Evolutionary conservation across 2,113 vertebrate genomes (phyloP), one percentile per base, ranked within the genome.

Genomic region (Catharus minimus): DNA sequence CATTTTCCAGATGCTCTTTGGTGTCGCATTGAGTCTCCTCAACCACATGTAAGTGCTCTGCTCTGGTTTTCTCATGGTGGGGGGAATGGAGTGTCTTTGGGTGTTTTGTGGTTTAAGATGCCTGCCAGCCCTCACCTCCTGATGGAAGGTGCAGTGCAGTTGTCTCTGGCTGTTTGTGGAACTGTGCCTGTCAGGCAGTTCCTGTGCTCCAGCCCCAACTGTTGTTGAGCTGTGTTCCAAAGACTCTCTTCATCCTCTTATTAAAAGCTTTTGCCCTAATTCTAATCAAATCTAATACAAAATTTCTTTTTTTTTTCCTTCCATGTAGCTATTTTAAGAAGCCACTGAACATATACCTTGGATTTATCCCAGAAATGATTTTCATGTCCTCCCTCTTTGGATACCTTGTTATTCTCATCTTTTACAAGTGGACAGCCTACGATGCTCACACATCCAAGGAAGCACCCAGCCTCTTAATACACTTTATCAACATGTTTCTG

Each of bases 401-500:
- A 71, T 99, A 99, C 92, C 97, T 99, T 22, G 98, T 98, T 74
- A 98, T 99, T 82, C 98, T 99, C 39, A 97, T 99, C 93, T 98
- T 99, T 91, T 99, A 98, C 82, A 99, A 99, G 50, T 99, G 99
- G 99, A 79, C 98, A 4, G 97, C 98, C 5, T 99, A 98, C 0
- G 92, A 98, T 33, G 99, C 97, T 5, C 56, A 28, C 41, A 98
- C 93, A 1, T 99, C 99, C 10, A 98, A 88, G 93, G 96, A 97
- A 5, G 99, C 99, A 9, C 99, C 99, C 0, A 99, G 99, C 90
- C 98, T 99, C 67, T 98, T 99, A 93, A 99, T 99, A 55, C 98
- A 99, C 92, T 99, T 99, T 72, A 99, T 99, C 94, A 99, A 99
- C 97, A 99, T 99, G 99, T 99, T 99, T 94, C 98, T 99, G 52